Percentiles rank a stretch among this genome's conserved stretches.
These are phyloP conservation scores for Trogon surrucura DNA, from an alignment of 2,113 vertebrate genomes.

Conservation along the genomic window DNA sequence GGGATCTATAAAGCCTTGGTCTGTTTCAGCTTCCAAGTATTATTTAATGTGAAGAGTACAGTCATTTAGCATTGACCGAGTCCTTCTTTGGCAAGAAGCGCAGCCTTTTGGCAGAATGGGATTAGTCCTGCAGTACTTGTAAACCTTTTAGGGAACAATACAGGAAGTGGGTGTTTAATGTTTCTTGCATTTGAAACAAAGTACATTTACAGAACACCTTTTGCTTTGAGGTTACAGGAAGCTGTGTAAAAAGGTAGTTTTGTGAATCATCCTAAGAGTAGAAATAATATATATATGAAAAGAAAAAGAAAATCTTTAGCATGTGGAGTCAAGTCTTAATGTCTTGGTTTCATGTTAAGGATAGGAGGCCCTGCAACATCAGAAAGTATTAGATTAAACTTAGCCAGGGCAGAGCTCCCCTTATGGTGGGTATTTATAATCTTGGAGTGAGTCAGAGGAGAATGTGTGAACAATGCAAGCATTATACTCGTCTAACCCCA, in stretches of 20 bases:
- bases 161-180: constrained; percentile 68
- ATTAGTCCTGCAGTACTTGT: constrained; percentile 53
- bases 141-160: constrained; percentile 56
- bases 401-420: neutral
- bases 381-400: neutral
- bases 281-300: neutral
- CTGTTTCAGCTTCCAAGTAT: constrained; percentile 38
- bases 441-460: constrained; percentile 11
- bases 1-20: neutral
- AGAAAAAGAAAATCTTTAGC: neutral
- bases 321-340: neutral
- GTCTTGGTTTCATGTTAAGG: neutral
- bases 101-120: constrained; percentile 36
- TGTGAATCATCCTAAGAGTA: neutral
- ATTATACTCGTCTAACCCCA: neutral
- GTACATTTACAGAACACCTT: constrained; percentile 33
- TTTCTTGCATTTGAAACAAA: constrained; percentile 61
- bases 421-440: constrained; percentile 2
- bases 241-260: neutral
- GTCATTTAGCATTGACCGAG: constrained; percentile 27
- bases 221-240: constrained; percentile 14
- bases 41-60: constrained; percentile 32
- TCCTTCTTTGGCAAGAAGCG: constrained; percentile 29
- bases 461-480: constrained; percentile 18
- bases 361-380: neutral